Percentiles rank a stretch among this genome's conserved stretches.
Conservation (phyloP, 37 sponge, comb jelly and placozoan species). For the Aplysina aerophoba region DNA sequence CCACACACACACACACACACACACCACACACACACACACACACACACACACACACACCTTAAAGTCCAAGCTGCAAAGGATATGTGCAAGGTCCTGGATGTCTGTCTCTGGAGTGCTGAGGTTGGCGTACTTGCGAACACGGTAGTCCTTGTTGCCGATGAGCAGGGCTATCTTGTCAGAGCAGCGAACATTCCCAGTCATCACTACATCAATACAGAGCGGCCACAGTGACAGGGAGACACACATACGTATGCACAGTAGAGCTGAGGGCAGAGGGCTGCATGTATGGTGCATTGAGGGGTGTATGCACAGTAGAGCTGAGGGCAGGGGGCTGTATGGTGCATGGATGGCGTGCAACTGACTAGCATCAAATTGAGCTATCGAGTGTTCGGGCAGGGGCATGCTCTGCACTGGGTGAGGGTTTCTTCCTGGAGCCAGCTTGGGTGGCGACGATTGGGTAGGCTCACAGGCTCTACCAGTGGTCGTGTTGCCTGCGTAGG, state of each 20-base stretch:
- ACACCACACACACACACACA: neutral
- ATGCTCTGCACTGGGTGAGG: too few relatives aligned
- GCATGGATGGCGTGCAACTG: too few relatives aligned
- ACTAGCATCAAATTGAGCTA: too few relatives aligned
- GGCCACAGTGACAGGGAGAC: too few relatives aligned
- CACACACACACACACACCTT: slow-evolving; percentile 41
- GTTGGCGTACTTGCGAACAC: slow-evolving; percentile 34
- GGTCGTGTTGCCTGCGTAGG: neutral
- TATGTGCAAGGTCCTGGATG: slow-evolving; percentile 73
- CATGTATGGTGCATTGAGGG: too few relatives aligned
- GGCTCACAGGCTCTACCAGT: too few relatives aligned
- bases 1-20: slow-evolving; percentile 7
- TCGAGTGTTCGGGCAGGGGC: too few relatives aligned
- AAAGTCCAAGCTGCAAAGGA: slow-evolving; percentile 78
- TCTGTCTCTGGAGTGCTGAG: slow-evolving; percentile 90
- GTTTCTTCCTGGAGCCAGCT: neutral
- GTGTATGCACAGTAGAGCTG: too few relatives aligned
- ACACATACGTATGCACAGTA: too few relatives aligned
- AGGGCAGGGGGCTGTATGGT: too few relatives aligned
- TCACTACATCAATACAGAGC: too few relatives aligned
- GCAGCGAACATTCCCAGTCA: slow-evolving; percentile 40
- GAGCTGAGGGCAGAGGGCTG: too few relatives aligned
- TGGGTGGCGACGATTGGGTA: neutral
- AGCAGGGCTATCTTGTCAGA: slow-evolving; percentile 95
- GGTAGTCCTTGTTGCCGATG: slow-evolving; percentile 93